phyloP scores from a whole-genome alignment of 2,113 vertebrate genomes.

The Dendropsophus ebraccatus region DNA sequence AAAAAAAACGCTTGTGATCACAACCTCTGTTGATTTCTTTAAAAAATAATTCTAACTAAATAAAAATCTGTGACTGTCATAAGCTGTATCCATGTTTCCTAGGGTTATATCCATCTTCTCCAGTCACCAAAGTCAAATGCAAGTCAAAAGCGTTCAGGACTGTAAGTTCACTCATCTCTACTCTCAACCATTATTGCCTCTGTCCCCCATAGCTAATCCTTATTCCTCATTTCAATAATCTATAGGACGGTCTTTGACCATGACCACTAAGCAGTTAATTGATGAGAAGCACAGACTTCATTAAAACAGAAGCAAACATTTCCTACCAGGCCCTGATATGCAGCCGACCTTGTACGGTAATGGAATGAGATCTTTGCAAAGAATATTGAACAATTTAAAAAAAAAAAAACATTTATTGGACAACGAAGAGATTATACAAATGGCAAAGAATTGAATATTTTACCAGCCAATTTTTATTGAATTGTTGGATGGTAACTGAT shows the following conservation, averaged over 20 bases:
- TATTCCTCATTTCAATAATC: no score
- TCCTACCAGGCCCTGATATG: conserved; percentile 3
- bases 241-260: background rate
- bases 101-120: no score
- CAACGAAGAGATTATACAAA: conserved; percentile 31
- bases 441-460: conserved; percentile 27
- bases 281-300: conserved; percentile 5
- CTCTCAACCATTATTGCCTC: no score
- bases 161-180: no score
- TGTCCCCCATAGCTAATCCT: no score
- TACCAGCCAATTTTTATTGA: conserved; percentile 36
- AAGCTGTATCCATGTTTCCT: no score
- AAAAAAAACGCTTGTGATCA: no score
- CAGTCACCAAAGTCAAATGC: no score
- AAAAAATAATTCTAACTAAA: no score
- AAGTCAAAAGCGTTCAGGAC: no score
- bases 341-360: conserved; percentile 22
- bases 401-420: conserved; percentile 26
- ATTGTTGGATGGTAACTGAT: conserved; percentile 20
- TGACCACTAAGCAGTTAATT: background rate
- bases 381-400: conserved; percentile 3
- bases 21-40: no score
- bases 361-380: conserved; percentile 35
- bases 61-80: no score
- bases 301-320: conserved; percentile 21